These are phyloP conservation scores for Drepana arcuata DNA, from an alignment of 1,140 invertebrate genomes.

Conservation along the genomic window DNA sequence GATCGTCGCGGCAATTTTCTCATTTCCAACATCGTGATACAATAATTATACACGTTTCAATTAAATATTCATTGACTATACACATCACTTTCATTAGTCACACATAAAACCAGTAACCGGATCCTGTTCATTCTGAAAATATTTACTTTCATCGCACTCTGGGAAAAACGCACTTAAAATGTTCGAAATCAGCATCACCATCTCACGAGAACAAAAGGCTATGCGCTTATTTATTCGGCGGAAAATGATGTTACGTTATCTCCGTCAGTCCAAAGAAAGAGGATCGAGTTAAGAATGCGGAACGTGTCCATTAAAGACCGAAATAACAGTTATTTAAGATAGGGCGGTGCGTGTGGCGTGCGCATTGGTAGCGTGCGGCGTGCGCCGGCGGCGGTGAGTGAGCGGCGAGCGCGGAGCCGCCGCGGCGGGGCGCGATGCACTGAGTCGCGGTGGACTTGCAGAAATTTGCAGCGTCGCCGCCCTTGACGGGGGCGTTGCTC, in stretches of 20 bases:
- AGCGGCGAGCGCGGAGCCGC: slow-evolving; percentile 54
- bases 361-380: slow-evolving; percentile 28
- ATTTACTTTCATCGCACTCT: slow-evolving; percentile 46
- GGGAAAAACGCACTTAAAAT: slow-evolving; percentile 20
- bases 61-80: slow-evolving; percentile 44
- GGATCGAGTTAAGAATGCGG: slow-evolving; percentile 52
- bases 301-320: slow-evolving; percentile 61
- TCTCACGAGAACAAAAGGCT: slow-evolving; percentile 26
- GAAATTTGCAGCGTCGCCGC: slow-evolving; percentile 71
- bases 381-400: slow-evolving; percentile 34
- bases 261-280: slow-evolving; percentile 30
- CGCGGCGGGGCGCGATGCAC: slow-evolving; percentile 69
- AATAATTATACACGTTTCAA: slow-evolving; percentile 29
- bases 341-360: slow-evolving; percentile 48
- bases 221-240: slow-evolving; percentile 19
- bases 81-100: slow-evolving; percentile 57
- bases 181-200: slow-evolving; percentile 28
- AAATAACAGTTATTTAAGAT: slow-evolving; percentile 67
- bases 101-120: slow-evolving; percentile 45
- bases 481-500: slow-evolving; percentile 69
- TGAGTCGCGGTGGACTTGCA: slow-evolving; percentile 64
- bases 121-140: slow-evolving; percentile 48
- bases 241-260: slow-evolving; percentile 21
- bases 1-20: slow-evolving; percentile 54
- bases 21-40: slow-evolving; percentile 51